phyloP scores from a whole-genome alignment of 2,113 vertebrate genomes.

The Ptyas mucosa region DNA sequence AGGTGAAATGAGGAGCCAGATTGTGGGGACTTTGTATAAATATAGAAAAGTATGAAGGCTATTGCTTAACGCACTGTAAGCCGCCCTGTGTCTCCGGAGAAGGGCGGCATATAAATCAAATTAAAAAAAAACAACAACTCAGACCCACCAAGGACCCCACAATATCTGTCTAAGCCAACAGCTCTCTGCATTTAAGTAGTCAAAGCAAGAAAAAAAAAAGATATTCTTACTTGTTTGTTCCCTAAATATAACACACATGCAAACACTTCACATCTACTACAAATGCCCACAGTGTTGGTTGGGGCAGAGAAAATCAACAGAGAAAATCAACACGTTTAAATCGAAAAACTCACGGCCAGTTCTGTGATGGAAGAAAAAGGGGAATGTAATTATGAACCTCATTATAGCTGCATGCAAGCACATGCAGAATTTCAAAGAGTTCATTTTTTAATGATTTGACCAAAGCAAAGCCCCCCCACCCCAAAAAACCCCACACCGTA shows the following conservation, averaged over 20 bases:
- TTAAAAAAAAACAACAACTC: too few relatives aligned
- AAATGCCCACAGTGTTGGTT: neutral
- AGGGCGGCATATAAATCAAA: too few relatives aligned
- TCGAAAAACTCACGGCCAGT: neutral
- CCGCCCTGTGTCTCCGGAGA: too few relatives aligned
- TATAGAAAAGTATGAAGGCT: too few relatives aligned
- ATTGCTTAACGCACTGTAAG: too few relatives aligned
- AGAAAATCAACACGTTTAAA: neutral
- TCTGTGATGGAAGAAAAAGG: neutral
- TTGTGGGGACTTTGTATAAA: too few relatives aligned
- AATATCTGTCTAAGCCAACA: neutral
- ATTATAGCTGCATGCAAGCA: neutral
- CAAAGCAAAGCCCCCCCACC: neutral
- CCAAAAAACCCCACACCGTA: neutral
- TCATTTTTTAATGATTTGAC: neutral
- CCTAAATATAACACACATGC: neutral
- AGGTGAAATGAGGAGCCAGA: too few relatives aligned
- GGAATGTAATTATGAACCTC: neutral
- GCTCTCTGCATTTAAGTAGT: neutral
- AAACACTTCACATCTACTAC: neutral
- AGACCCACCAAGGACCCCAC: too few relatives aligned
- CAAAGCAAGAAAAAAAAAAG: neutral
- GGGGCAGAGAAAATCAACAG: neutral
- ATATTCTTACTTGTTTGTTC: neutral
- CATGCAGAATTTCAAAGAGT: neutral